Evolutionary conservation across 2,113 vertebrate species (phyloP).

Genomic region (Istiophorus platypterus): DNA sequence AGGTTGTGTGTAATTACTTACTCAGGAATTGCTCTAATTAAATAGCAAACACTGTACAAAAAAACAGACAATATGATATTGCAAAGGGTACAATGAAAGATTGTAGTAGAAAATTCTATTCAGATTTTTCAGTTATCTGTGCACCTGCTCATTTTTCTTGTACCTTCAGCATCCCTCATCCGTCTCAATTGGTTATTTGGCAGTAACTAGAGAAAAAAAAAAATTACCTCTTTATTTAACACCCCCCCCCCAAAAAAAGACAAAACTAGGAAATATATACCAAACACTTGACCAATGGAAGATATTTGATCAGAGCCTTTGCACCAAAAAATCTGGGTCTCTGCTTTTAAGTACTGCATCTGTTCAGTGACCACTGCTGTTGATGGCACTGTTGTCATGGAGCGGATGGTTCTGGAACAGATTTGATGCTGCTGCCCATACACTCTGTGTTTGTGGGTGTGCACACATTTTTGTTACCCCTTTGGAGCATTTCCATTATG

Average conservation of each 20-base stretch:
- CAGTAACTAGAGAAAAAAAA: constrained; percentile 44
- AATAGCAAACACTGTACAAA: not conserved
- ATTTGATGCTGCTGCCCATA: constrained; percentile 51
- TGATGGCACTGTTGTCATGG: constrained; percentile 52
- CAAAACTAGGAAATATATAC: constrained; percentile 55
- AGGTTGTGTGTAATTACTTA: not conserved
- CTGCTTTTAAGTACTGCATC: constrained; percentile 26
- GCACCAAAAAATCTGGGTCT: constrained; percentile 30
- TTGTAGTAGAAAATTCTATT: not conserved
- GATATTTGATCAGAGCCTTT: constrained; percentile 54
- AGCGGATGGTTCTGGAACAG: constrained; percentile 33
- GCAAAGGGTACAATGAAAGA: not conserved
- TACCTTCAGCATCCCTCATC: constrained; percentile 9
- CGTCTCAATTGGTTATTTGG: constrained; percentile 29
- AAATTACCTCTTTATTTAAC: constrained; percentile 50
- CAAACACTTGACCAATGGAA: constrained; percentile 46
- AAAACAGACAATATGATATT: not conserved
- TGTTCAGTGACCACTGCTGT: constrained; percentile 26
- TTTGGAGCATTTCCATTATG: no score
- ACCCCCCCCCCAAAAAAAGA: no score
- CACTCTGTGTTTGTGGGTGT: not conserved
- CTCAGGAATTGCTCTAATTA: not conserved
- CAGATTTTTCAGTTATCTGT: constrained; percentile 12
- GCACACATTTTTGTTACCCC: no score
- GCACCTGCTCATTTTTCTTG: constrained; percentile 14